Evolutionary conservation across 2,888 invertebrate species (phyloP).

Genomic region (Augiades crinisus): DNA sequence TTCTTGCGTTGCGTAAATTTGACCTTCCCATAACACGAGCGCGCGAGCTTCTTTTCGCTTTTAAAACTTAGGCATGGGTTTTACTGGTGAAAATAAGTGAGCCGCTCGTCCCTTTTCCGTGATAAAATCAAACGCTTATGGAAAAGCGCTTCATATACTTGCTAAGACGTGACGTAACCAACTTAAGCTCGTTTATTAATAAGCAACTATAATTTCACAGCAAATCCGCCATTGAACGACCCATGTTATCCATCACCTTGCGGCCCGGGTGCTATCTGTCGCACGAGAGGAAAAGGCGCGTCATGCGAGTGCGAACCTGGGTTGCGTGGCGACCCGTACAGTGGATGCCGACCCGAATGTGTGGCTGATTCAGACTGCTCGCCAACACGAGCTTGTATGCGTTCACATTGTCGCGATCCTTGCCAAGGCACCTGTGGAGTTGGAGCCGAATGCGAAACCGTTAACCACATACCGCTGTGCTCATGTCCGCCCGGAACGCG

Average conservation of each 20-base stretch:
- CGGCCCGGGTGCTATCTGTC: conserved; percentile 90
- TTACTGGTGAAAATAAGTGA: conserved; percentile 69
- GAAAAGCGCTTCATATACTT: conserved; percentile 53
- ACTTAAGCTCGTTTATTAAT: conserved; percentile 2
- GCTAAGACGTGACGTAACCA: conserved; percentile 37
- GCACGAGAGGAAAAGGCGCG: conserved; percentile 85
- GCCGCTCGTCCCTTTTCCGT: conserved; percentile 37
- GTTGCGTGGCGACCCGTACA: conserved; percentile 88
- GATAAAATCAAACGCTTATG: conserved; percentile 34
- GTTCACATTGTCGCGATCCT: conserved; percentile 92
- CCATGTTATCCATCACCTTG: conserved; percentile 94
- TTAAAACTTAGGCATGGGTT: conserved; percentile 81
- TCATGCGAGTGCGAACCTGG: conserved; percentile 88
- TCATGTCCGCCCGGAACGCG: conserved; percentile 87
- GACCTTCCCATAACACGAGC: conserved; percentile 16
- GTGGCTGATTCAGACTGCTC: conserved; percentile 94
- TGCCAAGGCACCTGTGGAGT: conserved; percentile 91
- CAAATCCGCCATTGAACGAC: conserved; percentile 76
- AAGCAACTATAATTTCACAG: conserved; percentile 46
- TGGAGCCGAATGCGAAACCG: conserved; percentile 89
- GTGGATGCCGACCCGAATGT: conserved; percentile 91
- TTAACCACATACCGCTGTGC: conserved; percentile 86
- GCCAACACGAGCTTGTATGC: conserved; percentile 89
- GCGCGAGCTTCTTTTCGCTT: conserved; percentile 61
- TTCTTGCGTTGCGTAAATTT: conserved; percentile 5